These are phyloP conservation scores for Chrysotoxum bicinctum DNA, from an alignment of 2,888 invertebrate genomes.

Conservation along the genomic window DNA sequence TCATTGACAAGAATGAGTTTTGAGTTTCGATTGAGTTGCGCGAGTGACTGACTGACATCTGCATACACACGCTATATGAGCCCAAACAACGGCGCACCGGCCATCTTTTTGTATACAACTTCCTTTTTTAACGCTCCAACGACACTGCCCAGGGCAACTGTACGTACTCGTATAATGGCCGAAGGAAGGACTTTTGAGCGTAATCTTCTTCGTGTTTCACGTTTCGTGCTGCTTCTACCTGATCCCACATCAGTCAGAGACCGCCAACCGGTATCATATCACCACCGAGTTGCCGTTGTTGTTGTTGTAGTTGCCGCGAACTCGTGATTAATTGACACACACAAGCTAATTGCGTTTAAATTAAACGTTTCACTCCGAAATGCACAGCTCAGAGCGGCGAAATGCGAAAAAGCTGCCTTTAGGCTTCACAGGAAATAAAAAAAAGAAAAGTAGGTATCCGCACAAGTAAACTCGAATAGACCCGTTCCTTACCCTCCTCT, in stretches of 20 bases:
- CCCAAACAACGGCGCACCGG: not conserved
- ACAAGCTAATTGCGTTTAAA: constrained; percentile 73
- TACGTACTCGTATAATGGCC: not conserved
- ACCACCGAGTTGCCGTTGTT: constrained; percentile 44
- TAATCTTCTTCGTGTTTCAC: constrained; percentile 35
- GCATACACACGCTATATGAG: constrained; percentile 48
- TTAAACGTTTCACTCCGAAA: constrained; percentile 71
- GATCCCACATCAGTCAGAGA: constrained; percentile 67
- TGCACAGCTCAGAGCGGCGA: constrained; percentile 46
- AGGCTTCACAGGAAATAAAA: constrained; percentile 62
- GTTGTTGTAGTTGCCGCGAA: constrained; percentile 60
- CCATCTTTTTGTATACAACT: constrained; percentile 5
- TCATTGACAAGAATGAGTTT: constrained; percentile 68
- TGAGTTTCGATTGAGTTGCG: constrained; percentile 65
- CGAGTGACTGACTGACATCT: constrained; percentile 70
- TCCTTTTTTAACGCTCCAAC: constrained; percentile 59
- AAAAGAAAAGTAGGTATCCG: not conserved
- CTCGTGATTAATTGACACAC: constrained; percentile 72
- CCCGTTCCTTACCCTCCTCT: not conserved
- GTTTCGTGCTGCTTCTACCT: constrained; percentile 47
- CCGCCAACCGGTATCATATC: constrained; percentile 72
- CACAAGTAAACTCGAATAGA: constrained; percentile 3
- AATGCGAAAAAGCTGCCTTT: constrained; percentile 58
- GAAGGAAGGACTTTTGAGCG: constrained; percentile 51
- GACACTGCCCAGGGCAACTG: not conserved